These are phyloP conservation scores for Macrosteles quadrilineatus DNA, from an alignment of 1,140 invertebrate genomes.

Conservation along the genomic window DNA sequence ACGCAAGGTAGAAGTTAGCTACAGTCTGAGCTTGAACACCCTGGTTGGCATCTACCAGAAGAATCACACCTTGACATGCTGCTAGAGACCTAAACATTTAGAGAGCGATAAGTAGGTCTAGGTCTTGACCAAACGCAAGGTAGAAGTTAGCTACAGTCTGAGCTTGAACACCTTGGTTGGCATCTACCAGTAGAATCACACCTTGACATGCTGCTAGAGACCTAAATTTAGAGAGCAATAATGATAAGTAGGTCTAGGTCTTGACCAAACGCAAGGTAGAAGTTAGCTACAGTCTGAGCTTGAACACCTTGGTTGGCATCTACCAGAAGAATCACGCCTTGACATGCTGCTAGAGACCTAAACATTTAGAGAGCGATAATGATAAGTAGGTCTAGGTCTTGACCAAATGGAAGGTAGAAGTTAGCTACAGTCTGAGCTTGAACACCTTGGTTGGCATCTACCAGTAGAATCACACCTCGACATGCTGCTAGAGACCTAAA, in stretches of 20 bases:
- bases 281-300: slow-evolving; percentile 97
- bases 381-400: slow-evolving; percentile 62
- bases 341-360: slow-evolving; percentile 85
- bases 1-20: slow-evolving; percentile 93
- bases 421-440: slow-evolving; percentile 98
- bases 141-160: slow-evolving; percentile 98
- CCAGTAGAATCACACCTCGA: slow-evolving; percentile 91
- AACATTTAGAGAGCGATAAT: neutral
- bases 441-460: slow-evolving; percentile 96
- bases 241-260: slow-evolving; percentile 83
- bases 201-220: slow-evolving; percentile 93
- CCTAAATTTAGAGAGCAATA: slow-evolving; percentile 85
- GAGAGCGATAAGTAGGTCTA: slow-evolving; percentile 88
- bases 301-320: slow-evolving; percentile 98
- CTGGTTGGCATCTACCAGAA: slow-evolving; percentile 96
- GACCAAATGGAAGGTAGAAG: slow-evolving; percentile 87
- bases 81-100: slow-evolving; percentile 93
- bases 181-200: slow-evolving; percentile 92
- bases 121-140: slow-evolving; percentile 79
- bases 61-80: slow-evolving; percentile 92
- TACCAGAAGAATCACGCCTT: slow-evolving; percentile 92
- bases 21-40: slow-evolving; percentile 97
- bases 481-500: slow-evolving; percentile 82
- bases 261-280: slow-evolving; percentile 84
- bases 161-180: slow-evolving; percentile 95